A percentile compares a stretch with the other conserved stretches of the same genome.
These are phyloP conservation scores for Microcebus ravelobensis DNA, from an alignment of 2,113 vertebrate genomes.

Conservation along the genomic window DNA sequence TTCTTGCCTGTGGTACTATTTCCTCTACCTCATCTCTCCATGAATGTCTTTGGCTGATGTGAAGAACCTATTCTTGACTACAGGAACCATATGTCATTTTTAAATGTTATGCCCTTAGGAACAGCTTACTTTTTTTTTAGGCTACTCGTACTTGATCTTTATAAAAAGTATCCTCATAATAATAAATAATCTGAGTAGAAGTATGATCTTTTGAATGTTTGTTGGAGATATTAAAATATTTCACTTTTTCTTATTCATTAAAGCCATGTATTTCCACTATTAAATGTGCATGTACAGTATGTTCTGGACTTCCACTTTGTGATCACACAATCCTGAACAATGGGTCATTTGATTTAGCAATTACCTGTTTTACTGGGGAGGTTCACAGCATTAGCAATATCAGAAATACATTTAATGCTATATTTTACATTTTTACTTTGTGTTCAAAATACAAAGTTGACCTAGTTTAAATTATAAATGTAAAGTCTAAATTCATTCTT, in stretches of 20 bases:
- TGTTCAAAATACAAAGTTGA: neutral
- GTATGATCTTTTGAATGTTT: conserved; percentile 60
- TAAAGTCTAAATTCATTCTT: conserved; percentile 13
- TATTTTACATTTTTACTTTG: conserved; percentile 36
- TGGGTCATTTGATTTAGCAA: neutral
- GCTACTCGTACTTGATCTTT: conserved; percentile 62
- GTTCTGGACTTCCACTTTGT: neutral
- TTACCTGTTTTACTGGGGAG: neutral
- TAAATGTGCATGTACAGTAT: neutral
- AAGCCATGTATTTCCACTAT: conserved; percentile 22
- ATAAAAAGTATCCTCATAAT: conserved; percentile 60
- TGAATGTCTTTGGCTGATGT: conserved; percentile 68
- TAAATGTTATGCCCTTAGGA: conserved; percentile 73
- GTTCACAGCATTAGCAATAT: neutral
- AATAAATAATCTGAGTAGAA: conserved; percentile 51
- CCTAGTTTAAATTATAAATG: neutral
- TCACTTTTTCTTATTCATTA: conserved; percentile 44
- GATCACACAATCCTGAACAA: neutral
- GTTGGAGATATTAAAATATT: conserved; percentile 47
- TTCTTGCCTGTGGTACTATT: conserved; percentile 41
- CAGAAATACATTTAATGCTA: neutral
- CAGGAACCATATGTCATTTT: conserved; percentile 75
- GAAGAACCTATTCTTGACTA: conserved; percentile 69
- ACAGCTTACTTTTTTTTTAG: conserved; percentile 45
- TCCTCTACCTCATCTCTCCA: conserved; percentile 54